Evolutionary conservation across 2,113 vertebrate species (phyloP).

Genomic region (Gadus macrocephalus): DNA sequence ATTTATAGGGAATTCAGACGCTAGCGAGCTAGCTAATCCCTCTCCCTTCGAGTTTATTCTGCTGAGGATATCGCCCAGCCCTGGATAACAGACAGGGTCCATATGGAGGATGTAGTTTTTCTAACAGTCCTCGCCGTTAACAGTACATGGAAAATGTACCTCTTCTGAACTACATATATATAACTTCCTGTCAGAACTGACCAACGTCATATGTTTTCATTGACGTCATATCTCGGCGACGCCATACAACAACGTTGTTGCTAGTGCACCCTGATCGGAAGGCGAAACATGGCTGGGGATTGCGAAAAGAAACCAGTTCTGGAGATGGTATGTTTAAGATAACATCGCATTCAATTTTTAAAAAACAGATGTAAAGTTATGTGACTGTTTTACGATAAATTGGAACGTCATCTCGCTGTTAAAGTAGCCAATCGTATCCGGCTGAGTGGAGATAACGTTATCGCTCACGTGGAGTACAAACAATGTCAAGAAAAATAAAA

Average conservation of each 20-base stretch:
- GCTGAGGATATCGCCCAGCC: slow-evolving; percentile 17
- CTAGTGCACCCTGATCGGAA: neutral
- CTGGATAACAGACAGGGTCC: too few species aligned
- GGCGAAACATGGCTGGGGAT: slow-evolving; percentile 69
- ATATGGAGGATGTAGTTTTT: slow-evolving; percentile 55
- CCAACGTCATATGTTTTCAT: neutral
- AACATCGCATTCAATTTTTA: neutral
- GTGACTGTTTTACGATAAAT: neutral
- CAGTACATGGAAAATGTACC: neutral
- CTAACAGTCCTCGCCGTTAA: rapidly evolving
- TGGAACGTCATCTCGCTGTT: too few species aligned
- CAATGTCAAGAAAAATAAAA: too few species aligned
- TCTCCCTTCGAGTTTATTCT: slow-evolving; percentile 62
- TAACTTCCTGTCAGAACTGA: neutral
- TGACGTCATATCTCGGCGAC: slow-evolving; percentile 15
- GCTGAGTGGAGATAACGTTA: too few species aligned
- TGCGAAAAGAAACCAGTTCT: slow-evolving; percentile 65
- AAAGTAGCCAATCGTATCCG: too few species aligned
- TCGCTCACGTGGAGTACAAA: too few species aligned
- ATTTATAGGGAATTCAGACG: slow-evolving; percentile 41
- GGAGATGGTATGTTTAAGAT: slow-evolving; percentile 66
- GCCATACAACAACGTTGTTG: too few species aligned
- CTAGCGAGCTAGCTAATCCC: slow-evolving; percentile 63
- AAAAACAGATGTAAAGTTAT: rapidly evolving
- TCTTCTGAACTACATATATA: slow-evolving; percentile 41